Evolutionary conservation across 2,888 invertebrate species (phyloP).

Genomic region (Peribatodes rhomboidaria): DNA sequence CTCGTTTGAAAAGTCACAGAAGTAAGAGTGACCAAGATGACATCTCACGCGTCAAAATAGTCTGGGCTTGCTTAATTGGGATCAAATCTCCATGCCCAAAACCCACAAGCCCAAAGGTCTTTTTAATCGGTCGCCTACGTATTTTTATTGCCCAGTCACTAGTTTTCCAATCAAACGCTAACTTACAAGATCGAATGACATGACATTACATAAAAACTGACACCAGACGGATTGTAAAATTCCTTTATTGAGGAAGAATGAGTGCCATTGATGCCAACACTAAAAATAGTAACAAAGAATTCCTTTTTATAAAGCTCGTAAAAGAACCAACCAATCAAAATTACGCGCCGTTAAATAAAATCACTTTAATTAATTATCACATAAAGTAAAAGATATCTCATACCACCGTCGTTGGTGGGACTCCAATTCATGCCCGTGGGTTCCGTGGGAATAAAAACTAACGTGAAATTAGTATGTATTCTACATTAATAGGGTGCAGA

Average conservation of each 20-base stretch:
- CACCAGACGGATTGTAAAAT: too few relatives aligned
- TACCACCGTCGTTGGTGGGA: slow-evolving; percentile 15
- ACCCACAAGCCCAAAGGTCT: too few relatives aligned
- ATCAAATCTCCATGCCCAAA: too few relatives aligned
- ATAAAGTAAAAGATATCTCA: slow-evolving; percentile 26
- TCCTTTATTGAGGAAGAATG: background rate
- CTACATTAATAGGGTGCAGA: background rate
- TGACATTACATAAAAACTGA: background rate
- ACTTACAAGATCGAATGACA: background rate
- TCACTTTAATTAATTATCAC: slow-evolving; percentile 38
- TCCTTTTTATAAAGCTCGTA: slow-evolving; percentile 23
- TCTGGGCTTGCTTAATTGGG: too few relatives aligned
- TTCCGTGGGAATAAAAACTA: slow-evolving; percentile 22
- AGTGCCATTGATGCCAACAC: slow-evolving; percentile 8
- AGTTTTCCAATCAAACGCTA: background rate
- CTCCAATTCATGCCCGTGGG: slow-evolving; percentile 1
- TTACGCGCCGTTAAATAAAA: slow-evolving; percentile 38
- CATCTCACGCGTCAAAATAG: too few relatives aligned
- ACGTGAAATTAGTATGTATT: background rate
- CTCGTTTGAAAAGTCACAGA: too few relatives aligned
- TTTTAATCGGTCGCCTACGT: too few relatives aligned
- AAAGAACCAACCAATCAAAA: slow-evolving; percentile 37
- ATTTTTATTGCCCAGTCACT: too few relatives aligned
- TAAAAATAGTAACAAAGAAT: slow-evolving; percentile 17
- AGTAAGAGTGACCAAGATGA: too few relatives aligned